Evolutionary conservation across 2,797 vertebrate genomes (phyloP).

Genomic region (Bradypodion pumilum): DNA sequence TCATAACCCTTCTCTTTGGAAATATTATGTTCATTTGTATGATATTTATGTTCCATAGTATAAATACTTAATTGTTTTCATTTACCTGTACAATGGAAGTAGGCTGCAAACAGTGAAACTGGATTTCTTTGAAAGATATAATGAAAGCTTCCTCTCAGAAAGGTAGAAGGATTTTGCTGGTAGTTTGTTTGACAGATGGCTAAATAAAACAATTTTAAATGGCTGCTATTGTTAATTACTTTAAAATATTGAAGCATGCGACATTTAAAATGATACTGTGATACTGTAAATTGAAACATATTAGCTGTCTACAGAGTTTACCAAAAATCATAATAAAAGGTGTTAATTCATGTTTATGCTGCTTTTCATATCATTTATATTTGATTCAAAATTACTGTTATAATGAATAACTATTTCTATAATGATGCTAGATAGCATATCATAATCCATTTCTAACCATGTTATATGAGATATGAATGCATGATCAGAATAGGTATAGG

Average conservation of each 20-base stretch:
- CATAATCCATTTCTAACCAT: neutral
- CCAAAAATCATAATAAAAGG: neutral
- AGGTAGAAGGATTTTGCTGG: slow-evolving; percentile 76
- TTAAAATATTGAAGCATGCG: slow-evolving; percentile 58
- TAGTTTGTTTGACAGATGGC: slow-evolving; percentile 72
- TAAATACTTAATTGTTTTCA: slow-evolving; percentile 48
- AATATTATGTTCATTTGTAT: slow-evolving; percentile 6
- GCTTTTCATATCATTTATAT: slow-evolving; percentile 11
- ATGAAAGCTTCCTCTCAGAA: slow-evolving; percentile 67
- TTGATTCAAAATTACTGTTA: neutral
- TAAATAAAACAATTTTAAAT: slow-evolving; percentile 68
- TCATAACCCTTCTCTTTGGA: slow-evolving; percentile 1
- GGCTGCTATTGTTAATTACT: slow-evolving; percentile 74
- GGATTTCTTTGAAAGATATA: slow-evolving; percentile 67
- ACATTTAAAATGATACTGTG: slow-evolving; percentile 63
- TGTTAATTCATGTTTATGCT: neutral
- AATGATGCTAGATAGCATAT: neutral
- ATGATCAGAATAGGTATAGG: neutral
- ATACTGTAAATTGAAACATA: slow-evolving; percentile 47
- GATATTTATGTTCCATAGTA: slow-evolving; percentile 33
- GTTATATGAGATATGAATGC: neutral
- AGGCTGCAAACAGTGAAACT: slow-evolving; percentile 48
- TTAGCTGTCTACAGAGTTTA: slow-evolving; percentile 37
- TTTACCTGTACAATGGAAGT: slow-evolving; percentile 49
- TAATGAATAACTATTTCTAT: neutral